These are phyloP conservation scores for Gopherus evgoodei DNA, from an alignment of 2,113 vertebrate genomes.

Conservation along the genomic window DNA sequence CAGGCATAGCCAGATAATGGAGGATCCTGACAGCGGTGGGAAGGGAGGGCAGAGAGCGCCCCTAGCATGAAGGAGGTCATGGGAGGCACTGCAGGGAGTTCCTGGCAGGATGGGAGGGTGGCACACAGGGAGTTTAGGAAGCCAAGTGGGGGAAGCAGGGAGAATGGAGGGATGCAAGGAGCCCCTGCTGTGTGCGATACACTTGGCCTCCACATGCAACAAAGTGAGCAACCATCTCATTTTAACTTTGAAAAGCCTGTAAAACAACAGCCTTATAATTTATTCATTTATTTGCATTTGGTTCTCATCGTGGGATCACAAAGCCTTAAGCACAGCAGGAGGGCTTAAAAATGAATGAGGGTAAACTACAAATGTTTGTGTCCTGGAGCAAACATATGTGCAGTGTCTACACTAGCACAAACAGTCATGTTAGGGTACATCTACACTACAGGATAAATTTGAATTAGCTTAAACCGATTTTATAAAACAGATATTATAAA, in stretches of 20 bases:
- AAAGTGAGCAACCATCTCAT: not conserved
- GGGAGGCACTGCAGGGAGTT: not conserved
- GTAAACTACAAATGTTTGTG: not conserved
- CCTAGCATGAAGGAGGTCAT: not conserved
- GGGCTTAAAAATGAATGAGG: not conserved
- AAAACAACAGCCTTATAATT: not conserved
- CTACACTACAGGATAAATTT: too few relatives aligned
- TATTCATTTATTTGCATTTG: not conserved
- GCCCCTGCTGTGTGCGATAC: not conserved
- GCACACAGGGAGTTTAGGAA: not conserved
- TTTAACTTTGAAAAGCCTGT: not conserved
- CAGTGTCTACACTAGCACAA: not conserved
- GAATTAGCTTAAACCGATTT: too few relatives aligned
- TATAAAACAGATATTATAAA: too few relatives aligned
- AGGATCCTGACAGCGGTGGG: not conserved
- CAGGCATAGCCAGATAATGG: not conserved
- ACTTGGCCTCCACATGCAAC: not conserved
- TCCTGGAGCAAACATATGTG: not conserved
- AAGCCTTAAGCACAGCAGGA: not conserved
- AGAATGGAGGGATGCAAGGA: not conserved
- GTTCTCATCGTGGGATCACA: not conserved
- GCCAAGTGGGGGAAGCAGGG: not conserved
- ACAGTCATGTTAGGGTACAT: not conserved
- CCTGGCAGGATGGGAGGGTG: too few relatives aligned
- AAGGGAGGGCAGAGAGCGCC: not conserved